Base-by-base conservation (phyloP, 2,797 vertebrate genomes). In the Xiphorhynchus erythropygius region DNA sequence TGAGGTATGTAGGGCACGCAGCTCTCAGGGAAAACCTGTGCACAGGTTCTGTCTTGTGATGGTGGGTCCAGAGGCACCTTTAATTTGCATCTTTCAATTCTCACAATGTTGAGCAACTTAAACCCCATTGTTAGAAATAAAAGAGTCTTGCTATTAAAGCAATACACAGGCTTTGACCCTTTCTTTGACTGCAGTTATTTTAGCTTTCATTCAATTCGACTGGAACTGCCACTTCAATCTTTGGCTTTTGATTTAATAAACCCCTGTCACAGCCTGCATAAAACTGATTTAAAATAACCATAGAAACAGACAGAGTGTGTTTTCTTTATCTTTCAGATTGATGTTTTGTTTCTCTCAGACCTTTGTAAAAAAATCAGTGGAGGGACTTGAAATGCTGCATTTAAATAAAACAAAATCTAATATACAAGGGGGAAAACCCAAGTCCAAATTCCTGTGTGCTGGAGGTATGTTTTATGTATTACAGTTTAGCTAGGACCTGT, bases 231-330 rank as follows among this genome's bases (percentile, higher is more conserved):
- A 67, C 76, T 90, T 95, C 57, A 81, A 7, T 88, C 81, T 93
- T 95, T 82, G 81, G 41, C 57, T 93, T 89, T 88, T 94, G 63
- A 90, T 89, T 94, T 93, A 94, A 90, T 87, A 92, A 65, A 76
- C 13, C 21, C 13, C 39, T 85, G 82, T 81, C 93, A 85, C 42
- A 87, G 24, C 12, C 86, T 78, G 53, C 50, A 69, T 92, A 85
- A 87, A 92, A 65, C 59, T 77, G 88, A 84, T 92, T 87, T 92
- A 79, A 88, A 88, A 95, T 90, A 95, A 69, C 62, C 55, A 74
- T 87, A 91, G 93, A 91, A 96, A 87, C 57, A 94, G 68, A 67
- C 15, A 76, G 60, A 53, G 28, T 67, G 24, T 63, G 57, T 92
- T 94, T 93, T 92, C 83, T 88, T 93, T 89, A 65, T 92, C 63